Conservation (phyloP, 2,113 vertebrate genomes). For the Cervus canadensis region DNA sequence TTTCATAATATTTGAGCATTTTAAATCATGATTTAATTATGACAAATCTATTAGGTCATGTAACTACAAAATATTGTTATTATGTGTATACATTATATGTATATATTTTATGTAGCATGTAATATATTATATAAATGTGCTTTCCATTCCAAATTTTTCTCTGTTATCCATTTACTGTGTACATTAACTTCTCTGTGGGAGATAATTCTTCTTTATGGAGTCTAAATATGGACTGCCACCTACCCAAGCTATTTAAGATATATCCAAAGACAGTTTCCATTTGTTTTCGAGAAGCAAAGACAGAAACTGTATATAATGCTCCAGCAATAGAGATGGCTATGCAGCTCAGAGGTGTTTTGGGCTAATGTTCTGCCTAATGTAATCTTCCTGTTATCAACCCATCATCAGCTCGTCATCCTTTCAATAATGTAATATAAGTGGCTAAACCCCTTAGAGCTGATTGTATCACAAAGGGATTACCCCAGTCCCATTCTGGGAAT, state of each 20-base stretch:
- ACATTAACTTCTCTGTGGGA: not conserved
- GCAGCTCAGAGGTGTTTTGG: constrained; percentile 22
- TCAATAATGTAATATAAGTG: constrained; percentile 52
- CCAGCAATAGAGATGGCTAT: not conserved
- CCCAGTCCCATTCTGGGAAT: constrained; percentile 44
- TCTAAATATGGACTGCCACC: not conserved
- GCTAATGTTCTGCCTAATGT: constrained; percentile 38
- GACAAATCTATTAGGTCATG: not conserved
- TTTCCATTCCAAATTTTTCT: not conserved
- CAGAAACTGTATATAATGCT: not conserved
- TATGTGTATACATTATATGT: not conserved
- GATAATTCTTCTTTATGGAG: not conserved
- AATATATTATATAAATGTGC: not conserved
- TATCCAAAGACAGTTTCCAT: not conserved
- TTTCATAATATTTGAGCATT: constrained; percentile 11
- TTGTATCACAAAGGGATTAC: constrained; percentile 56
- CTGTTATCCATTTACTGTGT: not conserved
- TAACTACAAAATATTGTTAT: not conserved
- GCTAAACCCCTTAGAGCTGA: constrained; percentile 40
- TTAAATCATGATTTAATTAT: constrained; percentile 19
- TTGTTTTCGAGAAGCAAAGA: not conserved
- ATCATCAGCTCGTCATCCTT: constrained; percentile 42
- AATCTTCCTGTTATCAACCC: constrained; percentile 37
- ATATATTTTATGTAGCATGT: not conserved
- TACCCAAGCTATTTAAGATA: not conserved